These are phyloP conservation scores for Microtus obscurus DNA, from an alignment of 2,797 vertebrate species.

Conservation along the genomic window DNA sequence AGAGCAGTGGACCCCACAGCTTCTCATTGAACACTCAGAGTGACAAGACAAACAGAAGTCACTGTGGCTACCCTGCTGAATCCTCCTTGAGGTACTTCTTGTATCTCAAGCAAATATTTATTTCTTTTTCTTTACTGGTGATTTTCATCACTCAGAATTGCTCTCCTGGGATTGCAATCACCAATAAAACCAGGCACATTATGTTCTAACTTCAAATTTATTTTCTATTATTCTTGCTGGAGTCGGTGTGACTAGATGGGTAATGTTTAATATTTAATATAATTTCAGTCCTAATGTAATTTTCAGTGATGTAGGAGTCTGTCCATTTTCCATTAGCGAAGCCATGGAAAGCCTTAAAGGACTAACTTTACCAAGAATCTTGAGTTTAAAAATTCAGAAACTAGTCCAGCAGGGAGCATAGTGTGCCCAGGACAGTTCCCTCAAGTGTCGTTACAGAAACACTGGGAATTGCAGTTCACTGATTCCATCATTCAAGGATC, in stretches of 20 bases:
- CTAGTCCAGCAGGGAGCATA: no score
- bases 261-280: slow-evolving; percentile 41
- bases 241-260: background rate
- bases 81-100: background rate
- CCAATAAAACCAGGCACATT: slow-evolving; percentile 1
- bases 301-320: background rate
- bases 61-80: background rate
- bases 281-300: slow-evolving; percentile 38
- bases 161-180: background rate
- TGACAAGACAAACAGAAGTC: background rate
- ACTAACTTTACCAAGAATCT: background rate
- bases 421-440: background rate
- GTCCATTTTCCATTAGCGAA: background rate
- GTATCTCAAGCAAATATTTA: background rate
- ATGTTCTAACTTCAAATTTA: slow-evolving; percentile 7
- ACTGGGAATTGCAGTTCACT: background rate
- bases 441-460: background rate
- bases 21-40: background rate
- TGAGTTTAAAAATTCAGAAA: background rate
- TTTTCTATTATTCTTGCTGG: slow-evolving; percentile 21
- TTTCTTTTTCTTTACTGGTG: background rate
- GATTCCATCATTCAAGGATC: background rate
- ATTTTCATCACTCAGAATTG: background rate
- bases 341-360: background rate
- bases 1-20: background rate